Percentiles rank a stretch among this genome's conserved stretches.
phyloP scores from a whole-genome alignment of 2,113 vertebrate species.

The Pedionomus torquatus region DNA sequence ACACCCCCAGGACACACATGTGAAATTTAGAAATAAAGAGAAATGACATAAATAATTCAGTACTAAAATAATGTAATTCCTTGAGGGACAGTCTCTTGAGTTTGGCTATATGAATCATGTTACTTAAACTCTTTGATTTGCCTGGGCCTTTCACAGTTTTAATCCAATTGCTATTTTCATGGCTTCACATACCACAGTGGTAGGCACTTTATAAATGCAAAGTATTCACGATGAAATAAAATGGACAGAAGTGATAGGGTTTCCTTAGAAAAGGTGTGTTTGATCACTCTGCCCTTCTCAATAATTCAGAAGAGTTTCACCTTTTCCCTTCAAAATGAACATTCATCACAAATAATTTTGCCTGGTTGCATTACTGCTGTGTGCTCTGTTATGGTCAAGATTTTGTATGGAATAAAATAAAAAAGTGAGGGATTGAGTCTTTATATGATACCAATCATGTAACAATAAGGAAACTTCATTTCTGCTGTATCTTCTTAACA shows the following conservation, averaged over 20 bases:
- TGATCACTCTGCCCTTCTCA: not conserved
- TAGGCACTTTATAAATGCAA: not conserved
- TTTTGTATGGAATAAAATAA: not conserved
- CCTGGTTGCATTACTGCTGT: not conserved
- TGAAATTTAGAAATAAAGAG: not conserved
- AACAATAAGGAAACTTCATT: not conserved
- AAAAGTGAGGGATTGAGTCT: not conserved
- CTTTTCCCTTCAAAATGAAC: not conserved
- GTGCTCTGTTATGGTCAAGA: not conserved
- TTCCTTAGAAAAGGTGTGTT: not conserved
- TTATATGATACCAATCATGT: not conserved
- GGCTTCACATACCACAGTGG: not conserved
- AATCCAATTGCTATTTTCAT: not conserved
- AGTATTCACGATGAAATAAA: slow-evolving; percentile 10
- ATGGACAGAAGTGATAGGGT: slow-evolving; percentile 1
- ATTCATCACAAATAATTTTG: not conserved
- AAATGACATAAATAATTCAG: not conserved
- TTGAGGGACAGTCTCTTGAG: not conserved
- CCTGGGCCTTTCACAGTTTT: not conserved
- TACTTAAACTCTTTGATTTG: slow-evolving; percentile 2
- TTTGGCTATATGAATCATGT: not conserved
- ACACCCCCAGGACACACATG: not conserved
- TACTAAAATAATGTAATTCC: not conserved
- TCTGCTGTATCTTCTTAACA: not conserved
- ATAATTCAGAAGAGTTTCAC: not conserved